Conservation (phyloP, 2,888 invertebrate species). For the Conistra vaccinii region DNA sequence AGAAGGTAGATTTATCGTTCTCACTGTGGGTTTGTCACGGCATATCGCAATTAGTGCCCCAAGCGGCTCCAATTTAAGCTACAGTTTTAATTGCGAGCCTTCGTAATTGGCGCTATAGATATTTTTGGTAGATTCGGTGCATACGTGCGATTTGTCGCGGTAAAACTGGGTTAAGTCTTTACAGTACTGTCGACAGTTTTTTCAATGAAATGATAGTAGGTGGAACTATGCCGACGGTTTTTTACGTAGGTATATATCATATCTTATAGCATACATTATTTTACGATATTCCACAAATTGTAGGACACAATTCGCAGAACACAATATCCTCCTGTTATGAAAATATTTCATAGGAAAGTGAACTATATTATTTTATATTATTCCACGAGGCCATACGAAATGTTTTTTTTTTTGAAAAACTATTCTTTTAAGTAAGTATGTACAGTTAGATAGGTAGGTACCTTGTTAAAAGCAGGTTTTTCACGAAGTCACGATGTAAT, state of each 20-base stretch:
- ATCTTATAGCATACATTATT: not conserved
- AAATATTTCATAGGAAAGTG: too few relatives aligned
- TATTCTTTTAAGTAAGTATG: too few relatives aligned
- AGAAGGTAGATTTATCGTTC: slow-evolving; percentile 36
- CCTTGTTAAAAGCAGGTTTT: not conserved
- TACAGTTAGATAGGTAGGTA: not conserved
- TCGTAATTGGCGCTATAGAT: slow-evolving; percentile 63
- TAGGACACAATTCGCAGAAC: not conserved
- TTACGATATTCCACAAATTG: not conserved
- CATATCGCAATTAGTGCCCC: slow-evolving; percentile 57
- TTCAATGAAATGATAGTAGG: too few relatives aligned
- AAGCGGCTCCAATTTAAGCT: slow-evolving; percentile 52
- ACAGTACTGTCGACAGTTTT: too few relatives aligned
- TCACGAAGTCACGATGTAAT: not conserved
- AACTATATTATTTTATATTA: too few relatives aligned
- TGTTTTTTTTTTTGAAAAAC: too few relatives aligned
- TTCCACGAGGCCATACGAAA: not conserved
- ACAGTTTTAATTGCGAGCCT: slow-evolving; percentile 63
- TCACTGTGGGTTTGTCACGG: slow-evolving; percentile 44
- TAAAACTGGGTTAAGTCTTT: too few relatives aligned
- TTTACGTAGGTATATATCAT: not conserved
- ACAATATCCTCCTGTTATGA: too few relatives aligned
- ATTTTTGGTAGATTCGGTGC: slow-evolving; percentile 28
- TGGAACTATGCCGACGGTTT: not conserved
- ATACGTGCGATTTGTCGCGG: not conserved